Evolutionary conservation across 2,888 invertebrate genomes (phyloP).

Genomic region (Notocelia uddmanniana): DNA sequence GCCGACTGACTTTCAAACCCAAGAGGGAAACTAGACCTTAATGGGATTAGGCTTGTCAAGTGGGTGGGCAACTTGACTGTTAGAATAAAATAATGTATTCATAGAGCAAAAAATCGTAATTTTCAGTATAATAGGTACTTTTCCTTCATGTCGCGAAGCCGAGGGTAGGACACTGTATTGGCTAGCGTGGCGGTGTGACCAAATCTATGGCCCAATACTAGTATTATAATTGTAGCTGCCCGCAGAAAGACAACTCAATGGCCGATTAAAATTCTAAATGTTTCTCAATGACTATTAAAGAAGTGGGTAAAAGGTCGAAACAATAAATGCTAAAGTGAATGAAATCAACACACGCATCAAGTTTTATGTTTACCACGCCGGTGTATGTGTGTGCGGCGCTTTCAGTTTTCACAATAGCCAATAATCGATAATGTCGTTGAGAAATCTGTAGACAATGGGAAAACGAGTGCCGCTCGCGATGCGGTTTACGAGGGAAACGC

Average conservation of each 20-base stretch:
- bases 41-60: no score
- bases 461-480: neutral
- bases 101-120: no score
- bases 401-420: conserved; percentile 15
- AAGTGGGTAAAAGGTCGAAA: conserved; percentile 26
- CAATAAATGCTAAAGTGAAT: conserved; percentile 18
- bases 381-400: neutral
- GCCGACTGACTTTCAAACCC: no score
- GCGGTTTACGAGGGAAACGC: conserved; percentile 29
- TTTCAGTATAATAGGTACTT: no score
- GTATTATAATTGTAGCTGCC: neutral
- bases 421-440: conserved; percentile 33
- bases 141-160: no score
- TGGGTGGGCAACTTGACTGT: no score
- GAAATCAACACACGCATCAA: conserved; percentile 16
- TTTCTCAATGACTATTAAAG: conserved; percentile 15
- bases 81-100: no score
- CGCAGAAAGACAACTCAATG: conserved; percentile 11
- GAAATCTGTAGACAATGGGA: conserved; percentile 30
- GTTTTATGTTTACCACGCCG: neutral
- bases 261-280: conserved; percentile 23
- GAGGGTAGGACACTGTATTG: no score
- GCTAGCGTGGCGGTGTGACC: conserved; percentile 6
- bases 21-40: no score
- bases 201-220: neutral